Conservation (phyloP, 2,113 vertebrate genomes). For the Capricornis sumatraensis region DNA sequence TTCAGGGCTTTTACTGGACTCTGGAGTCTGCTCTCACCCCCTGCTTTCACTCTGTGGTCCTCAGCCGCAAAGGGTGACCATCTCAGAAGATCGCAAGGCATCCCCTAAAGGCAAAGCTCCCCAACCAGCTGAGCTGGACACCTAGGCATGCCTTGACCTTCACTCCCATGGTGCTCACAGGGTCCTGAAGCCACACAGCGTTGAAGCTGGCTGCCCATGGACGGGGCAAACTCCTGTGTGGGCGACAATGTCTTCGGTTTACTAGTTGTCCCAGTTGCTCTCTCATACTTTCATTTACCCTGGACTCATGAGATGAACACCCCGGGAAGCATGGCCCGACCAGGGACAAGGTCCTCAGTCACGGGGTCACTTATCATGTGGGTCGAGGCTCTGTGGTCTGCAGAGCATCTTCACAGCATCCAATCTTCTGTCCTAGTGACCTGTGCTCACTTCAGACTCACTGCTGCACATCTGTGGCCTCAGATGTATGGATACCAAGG, state of each 20-base stretch:
- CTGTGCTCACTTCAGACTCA: neutral
- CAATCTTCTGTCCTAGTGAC: neutral
- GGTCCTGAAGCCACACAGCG: fast-evolving
- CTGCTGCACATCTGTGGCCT: fast-evolving
- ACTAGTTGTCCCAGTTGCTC: neutral
- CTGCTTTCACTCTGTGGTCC: neutral
- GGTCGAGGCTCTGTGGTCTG: neutral
- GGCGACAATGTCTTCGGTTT: neutral
- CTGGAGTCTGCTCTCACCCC: neutral
- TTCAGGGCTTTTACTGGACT: neutral
- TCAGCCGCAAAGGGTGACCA: neutral
- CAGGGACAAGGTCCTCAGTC: neutral
- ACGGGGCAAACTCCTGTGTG: neutral
- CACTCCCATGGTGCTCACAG: fast-evolving
- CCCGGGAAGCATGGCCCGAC: fast-evolving
- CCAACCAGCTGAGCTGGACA: neutral
- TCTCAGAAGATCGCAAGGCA: neutral
- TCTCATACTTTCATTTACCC: neutral
- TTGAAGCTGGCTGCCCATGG: neutral
- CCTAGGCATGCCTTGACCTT: fast-evolving
- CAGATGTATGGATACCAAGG: neutral
- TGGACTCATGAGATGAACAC: neutral
- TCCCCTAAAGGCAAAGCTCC: neutral
- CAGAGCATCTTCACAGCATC: neutral
- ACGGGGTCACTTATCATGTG: fast-evolving